phyloP scores from a whole-genome alignment of 2,797 vertebrate species.

The Myiotriccus ornatus region DNA sequence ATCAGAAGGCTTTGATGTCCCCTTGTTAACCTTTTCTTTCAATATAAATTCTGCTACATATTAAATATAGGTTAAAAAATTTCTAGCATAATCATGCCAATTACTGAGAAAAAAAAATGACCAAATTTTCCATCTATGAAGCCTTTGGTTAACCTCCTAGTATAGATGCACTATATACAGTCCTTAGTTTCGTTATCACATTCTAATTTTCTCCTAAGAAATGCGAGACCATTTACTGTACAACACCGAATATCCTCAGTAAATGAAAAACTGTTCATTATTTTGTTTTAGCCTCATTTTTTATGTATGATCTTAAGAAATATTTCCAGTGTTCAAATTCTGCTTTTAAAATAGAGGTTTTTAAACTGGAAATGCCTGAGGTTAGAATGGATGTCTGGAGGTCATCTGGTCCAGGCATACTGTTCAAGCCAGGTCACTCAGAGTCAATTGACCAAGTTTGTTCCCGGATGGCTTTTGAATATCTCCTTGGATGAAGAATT shows the following conservation, averaged over 20 bases:
- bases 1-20: neutral
- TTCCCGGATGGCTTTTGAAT: neutral
- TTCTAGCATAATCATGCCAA: neutral
- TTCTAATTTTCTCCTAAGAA: neutral
- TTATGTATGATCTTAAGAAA: neutral
- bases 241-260: neutral
- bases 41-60: neutral
- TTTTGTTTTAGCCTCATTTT: neutral
- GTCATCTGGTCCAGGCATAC: neutral
- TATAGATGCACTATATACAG: neutral
- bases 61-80: neutral
- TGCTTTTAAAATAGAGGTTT: neutral
- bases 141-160: neutral
- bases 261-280: neutral
- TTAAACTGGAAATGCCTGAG: neutral
- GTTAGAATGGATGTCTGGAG: neutral
- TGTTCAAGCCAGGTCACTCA: neutral
- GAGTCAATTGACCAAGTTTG: fast-evolving
- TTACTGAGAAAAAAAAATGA: neutral
- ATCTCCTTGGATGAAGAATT: neutral
- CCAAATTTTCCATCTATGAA: neutral
- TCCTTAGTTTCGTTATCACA: neutral
- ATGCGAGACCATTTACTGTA: neutral
- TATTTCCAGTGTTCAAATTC: neutral
- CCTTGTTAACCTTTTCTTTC: neutral